Percentiles rank a stretch among this genome's conserved stretches.
phyloP scores from a whole-genome alignment of 1,140 invertebrate genomes.

The Drosophila serrata region DNA sequence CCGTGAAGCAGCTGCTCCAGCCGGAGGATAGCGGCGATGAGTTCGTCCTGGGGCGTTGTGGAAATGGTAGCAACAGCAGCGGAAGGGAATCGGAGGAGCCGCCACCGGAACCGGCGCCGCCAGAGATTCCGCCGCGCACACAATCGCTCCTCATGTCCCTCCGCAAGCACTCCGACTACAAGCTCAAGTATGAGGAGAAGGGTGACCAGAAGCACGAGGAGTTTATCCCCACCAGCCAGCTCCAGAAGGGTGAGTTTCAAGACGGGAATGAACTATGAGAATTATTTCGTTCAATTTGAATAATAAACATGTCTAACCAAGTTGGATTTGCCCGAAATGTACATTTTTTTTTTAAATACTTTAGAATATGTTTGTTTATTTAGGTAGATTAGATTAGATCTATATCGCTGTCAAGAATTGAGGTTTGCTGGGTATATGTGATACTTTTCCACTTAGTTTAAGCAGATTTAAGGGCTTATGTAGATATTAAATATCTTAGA shows the following conservation, averaged over 20 bases:
- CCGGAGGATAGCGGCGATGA: slow-evolving; percentile 24
- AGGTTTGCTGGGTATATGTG: too few species aligned
- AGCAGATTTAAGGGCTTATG: too few species aligned
- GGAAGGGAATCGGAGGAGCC: slow-evolving; percentile 87
- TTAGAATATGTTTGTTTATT: too few species aligned
- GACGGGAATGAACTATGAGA: too few species aligned
- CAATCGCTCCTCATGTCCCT: slow-evolving; percentile 87
- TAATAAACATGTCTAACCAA: too few species aligned
- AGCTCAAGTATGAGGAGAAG: slow-evolving; percentile 84
- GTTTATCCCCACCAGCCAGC: slow-evolving; percentile 83
- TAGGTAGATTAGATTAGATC: too few species aligned
- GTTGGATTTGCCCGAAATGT: too few species aligned
- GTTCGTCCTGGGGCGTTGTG: slow-evolving; percentile 14
- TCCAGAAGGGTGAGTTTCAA: slow-evolving; percentile 78
- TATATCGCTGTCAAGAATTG: too few species aligned
- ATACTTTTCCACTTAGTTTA: too few species aligned
- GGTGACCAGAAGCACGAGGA: slow-evolving; percentile 85
- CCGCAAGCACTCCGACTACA: slow-evolving; percentile 83
- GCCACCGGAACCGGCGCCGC: slow-evolving; percentile 89
- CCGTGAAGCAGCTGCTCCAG: slow-evolving; percentile 15
- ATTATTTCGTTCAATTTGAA: neutral
- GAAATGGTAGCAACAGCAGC: slow-evolving; percentile 46
- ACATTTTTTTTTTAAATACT: too few species aligned
- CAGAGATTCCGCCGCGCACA: slow-evolving; percentile 89
- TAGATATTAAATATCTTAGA: too few species aligned